Conservation (phyloP, 2,113 vertebrate genomes). For the Merops nubicus region DNA sequence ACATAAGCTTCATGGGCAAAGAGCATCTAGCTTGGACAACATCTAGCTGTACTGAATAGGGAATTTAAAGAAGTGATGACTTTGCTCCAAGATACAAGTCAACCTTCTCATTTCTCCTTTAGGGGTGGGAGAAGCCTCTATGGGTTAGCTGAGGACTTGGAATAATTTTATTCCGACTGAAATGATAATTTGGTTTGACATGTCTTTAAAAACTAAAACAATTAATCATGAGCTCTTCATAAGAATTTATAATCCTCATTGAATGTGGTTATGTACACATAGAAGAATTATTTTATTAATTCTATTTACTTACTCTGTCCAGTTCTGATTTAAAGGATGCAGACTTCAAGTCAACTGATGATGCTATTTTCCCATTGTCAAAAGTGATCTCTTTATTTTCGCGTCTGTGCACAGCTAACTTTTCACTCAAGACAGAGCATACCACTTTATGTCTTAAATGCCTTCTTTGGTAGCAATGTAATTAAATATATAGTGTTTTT, state of each 20-base stretch:
- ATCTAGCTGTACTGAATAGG: not conserved
- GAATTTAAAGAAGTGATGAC: not conserved
- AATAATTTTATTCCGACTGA: not conserved
- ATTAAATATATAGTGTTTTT: not conserved
- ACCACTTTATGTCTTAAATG: not conserved
- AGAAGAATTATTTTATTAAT: not conserved
- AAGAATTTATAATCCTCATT: not conserved
- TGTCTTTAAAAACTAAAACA: not conserved
- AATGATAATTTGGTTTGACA: not conserved
- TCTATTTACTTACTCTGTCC: not conserved
- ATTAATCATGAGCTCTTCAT: not conserved
- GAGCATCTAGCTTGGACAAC: not conserved
- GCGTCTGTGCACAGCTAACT: not conserved
- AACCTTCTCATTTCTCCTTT: not conserved
- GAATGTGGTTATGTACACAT: not conserved
- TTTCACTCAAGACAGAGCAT: not conserved
- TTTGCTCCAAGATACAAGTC: not conserved
- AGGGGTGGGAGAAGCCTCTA: not conserved
- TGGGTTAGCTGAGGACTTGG: not conserved
- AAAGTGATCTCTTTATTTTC: not conserved
- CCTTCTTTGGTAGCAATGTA: not conserved
- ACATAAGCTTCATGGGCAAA: not conserved
- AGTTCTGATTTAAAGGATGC: not conserved
- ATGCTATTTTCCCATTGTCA: not conserved
- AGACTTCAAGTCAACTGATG: not conserved